Conservation (phyloP, 1,140 invertebrate genomes). For the Myzus persicae region DNA sequence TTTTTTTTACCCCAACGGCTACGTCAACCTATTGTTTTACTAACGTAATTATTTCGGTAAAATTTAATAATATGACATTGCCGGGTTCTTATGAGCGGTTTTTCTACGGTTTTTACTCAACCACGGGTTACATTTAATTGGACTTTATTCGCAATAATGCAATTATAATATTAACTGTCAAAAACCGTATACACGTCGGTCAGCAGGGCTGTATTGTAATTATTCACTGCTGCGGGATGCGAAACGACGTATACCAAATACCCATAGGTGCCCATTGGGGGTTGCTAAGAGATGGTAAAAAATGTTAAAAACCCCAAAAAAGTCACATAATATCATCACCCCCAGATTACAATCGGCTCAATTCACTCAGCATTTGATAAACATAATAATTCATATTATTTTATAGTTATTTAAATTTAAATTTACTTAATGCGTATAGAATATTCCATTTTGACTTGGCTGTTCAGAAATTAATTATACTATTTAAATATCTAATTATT, state of each 20-base stretch:
- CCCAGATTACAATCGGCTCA: background rate
- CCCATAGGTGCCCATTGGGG: background rate
- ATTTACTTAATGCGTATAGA: too few relatives aligned
- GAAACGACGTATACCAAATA: background rate
- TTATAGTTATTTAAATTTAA: background rate
- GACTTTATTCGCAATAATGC: background rate
- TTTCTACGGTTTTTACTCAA: background rate
- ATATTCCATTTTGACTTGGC: background rate
- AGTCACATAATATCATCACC: background rate
- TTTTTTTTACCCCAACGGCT: background rate
- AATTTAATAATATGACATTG: background rate
- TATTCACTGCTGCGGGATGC: background rate
- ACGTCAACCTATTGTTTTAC: background rate
- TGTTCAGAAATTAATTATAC: background rate
- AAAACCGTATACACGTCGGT: background rate
- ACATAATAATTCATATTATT: too few relatives aligned
- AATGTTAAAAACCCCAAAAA: background rate
- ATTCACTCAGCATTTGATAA: background rate
- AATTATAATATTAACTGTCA: background rate
- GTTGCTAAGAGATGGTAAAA: too few relatives aligned
- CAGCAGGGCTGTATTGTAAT: background rate
- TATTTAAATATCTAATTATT: background rate
- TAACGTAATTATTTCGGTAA: background rate
- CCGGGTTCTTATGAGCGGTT: background rate
- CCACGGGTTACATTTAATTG: background rate